Evolutionary conservation across 2,113 vertebrate species (phyloP).

Genomic region (Coryphaenoides rupestris): DNA sequence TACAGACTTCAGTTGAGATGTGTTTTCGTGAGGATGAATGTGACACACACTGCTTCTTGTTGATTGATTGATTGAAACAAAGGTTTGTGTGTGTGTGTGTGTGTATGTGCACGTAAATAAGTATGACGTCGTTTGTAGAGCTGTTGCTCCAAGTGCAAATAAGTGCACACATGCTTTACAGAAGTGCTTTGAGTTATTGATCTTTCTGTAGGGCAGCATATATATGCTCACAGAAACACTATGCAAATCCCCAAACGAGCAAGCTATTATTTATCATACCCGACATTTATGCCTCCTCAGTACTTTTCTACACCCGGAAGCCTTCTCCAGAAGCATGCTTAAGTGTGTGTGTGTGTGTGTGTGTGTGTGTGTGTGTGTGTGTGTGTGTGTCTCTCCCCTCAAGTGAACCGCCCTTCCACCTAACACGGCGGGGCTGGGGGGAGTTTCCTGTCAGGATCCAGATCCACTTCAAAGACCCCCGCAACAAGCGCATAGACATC

Average conservation of each 20-base stretch:
- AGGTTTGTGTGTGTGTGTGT: neutral
- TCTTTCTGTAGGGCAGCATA: no score
- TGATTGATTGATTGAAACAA: no score
- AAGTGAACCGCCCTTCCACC: constrained; percentile 94
- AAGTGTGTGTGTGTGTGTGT: neutral
- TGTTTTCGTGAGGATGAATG: no score
- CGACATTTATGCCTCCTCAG: constrained; percentile 3
- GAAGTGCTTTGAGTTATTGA: no score
- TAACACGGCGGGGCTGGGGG: constrained; percentile 96
- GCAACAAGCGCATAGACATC: constrained; percentile 98
- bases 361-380: constrained; percentile 1
- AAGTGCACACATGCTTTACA: neutral
- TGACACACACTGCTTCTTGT: no score
- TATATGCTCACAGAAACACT: no score
- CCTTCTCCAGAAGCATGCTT: constrained; percentile 16
- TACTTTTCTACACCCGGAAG: neutral
- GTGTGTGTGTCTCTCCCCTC: constrained; percentile 35
- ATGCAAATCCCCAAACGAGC: no score
- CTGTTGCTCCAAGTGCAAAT: constrained; percentile 7
- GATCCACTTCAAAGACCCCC: constrained; percentile 97
- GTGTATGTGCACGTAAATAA: neutral
- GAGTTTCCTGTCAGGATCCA: constrained; percentile 98
- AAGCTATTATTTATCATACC: neutral
- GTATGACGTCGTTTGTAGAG: constrained; percentile 1
- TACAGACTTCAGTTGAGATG: no score